Evolutionary conservation across 92 coral and sea anemone genomes (phyloP).

Genomic region (Epizoanthus fatuus): DNA sequence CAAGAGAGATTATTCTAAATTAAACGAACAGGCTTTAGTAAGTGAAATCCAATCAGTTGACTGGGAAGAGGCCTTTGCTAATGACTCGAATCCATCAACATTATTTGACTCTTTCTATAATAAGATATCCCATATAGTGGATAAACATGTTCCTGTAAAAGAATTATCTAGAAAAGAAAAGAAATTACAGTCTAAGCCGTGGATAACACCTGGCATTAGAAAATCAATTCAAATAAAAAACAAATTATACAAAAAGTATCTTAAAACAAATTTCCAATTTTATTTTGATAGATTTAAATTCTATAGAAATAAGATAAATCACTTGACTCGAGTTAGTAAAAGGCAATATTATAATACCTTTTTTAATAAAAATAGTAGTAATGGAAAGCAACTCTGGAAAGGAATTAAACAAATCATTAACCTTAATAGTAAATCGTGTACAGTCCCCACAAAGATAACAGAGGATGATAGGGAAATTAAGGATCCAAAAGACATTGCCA

Average conservation of each 20-base stretch:
- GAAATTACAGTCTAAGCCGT: not conserved
- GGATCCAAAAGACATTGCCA: not conserved
- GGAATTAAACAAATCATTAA: slow-evolving; percentile 19
- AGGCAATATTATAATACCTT: too few species aligned
- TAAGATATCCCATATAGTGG: slow-evolving; percentile 36
- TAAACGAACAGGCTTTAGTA: slow-evolving; percentile 24
- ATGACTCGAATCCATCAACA: slow-evolving; percentile 18
- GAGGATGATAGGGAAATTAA: slow-evolving; percentile 1
- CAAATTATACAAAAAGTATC: slow-evolving; percentile 25
- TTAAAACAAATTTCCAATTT: slow-evolving; percentile 48
- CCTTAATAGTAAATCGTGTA: not conserved
- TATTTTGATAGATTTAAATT: slow-evolving; percentile 57
- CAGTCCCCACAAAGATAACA: not conserved
- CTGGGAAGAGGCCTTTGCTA: slow-evolving; percentile 23
- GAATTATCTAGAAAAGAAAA: slow-evolving; percentile 42
- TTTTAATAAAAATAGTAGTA: not conserved
- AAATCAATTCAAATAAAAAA: slow-evolving; percentile 48
- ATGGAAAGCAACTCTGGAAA: not conserved
- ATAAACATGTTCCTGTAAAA: slow-evolving; percentile 50
- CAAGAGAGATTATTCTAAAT: slow-evolving; percentile 47
- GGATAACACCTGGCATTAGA: slow-evolving; percentile 19
- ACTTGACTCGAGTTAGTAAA: too few species aligned
- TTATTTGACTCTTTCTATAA: slow-evolving; percentile 52
- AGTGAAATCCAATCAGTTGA: slow-evolving; percentile 1
- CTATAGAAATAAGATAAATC: slow-evolving; percentile 43